A percentile compares a stretch with the other conserved stretches of the same genome.
Evolutionary conservation across 2,888 invertebrate genomes (phyloP).

Genomic region (Epistrophe grossulariae): DNA sequence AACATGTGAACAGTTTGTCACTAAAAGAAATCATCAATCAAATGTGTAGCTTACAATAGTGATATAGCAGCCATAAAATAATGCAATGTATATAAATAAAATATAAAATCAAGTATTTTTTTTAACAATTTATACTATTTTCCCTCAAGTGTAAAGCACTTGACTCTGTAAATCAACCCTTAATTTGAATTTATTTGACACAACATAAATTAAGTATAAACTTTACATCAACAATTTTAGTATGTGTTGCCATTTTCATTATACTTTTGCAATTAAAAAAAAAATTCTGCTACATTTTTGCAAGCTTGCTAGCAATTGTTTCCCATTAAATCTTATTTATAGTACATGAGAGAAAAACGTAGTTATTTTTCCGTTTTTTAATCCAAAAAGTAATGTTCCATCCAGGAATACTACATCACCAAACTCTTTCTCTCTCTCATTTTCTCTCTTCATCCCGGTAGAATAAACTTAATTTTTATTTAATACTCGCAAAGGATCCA

Average conservation of each 20-base stretch:
- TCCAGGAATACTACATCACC: slow-evolving; percentile 13
- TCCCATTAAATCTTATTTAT: slow-evolving; percentile 69
- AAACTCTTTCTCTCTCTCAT: slow-evolving; percentile 6
- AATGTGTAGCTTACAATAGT: too few species aligned
- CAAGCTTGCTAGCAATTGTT: slow-evolving; percentile 21
- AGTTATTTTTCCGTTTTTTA: slow-evolving; percentile 19
- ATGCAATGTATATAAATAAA: too few species aligned
- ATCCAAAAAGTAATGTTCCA: slow-evolving; percentile 34
- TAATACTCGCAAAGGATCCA: slow-evolving; percentile 43
- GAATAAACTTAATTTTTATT: slow-evolving; percentile 54
- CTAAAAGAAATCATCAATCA: too few species aligned
- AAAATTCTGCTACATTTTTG: neutral
- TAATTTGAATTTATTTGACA: neutral
- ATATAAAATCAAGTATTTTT: too few species aligned
- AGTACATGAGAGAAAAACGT: slow-evolving; percentile 52
- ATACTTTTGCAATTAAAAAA: neutral
- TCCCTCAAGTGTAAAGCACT: neutral
- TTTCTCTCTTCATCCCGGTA: slow-evolving; percentile 1
- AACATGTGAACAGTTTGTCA: too few species aligned
- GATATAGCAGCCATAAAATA: too few species aligned
- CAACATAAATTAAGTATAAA: neutral
- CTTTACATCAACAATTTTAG: neutral
- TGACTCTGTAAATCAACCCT: neutral
- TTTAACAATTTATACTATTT: too few species aligned
- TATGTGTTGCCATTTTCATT: neutral